Base-by-base conservation (phyloP, 1,140 invertebrate genomes). In the Forficula auricularia region DNA sequence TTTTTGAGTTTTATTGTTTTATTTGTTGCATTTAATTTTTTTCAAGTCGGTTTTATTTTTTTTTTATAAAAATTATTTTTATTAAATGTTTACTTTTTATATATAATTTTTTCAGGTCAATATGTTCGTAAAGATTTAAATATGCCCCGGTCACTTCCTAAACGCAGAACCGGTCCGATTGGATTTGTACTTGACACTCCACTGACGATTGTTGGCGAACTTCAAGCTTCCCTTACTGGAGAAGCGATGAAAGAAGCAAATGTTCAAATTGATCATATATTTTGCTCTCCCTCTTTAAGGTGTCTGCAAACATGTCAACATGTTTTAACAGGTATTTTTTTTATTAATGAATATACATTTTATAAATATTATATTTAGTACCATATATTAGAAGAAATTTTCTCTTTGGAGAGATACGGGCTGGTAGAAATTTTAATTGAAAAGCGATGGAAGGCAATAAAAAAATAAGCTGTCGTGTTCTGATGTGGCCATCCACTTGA, bases 301-400 rank as follows among this genome's bases (percentile, higher is more conserved):
- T 91, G 86, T 64, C 69, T 95, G n/a, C 83, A 94, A 62, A 95
- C 90, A 1, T 82, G 81, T 45, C 70, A 77, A 27, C 70, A 71
- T 51, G 64, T 87, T 33, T 59, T 79, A 18, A 61, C 64, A 58
- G 77, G 73, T 70, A 50, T 46, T 12, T n/a, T 14, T 16, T 42
- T 32, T 27, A 10, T 27, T 40, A 19, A 16, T 10, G 9, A 7
- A 31, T 2, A 19, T 14, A 19, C 18, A 27, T 22, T 20, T 40
- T 14, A 12, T 18, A 10, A 47, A 46, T 40, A 27, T 27, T 27
- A n/a, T n/a, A n/a, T n/a, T n/a, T n/a, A n/a, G n/a, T n/a, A n/a
- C n/a, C n/a, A n/a, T n/a, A n/a, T n/a, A n/a, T n/a, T n/a, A n/a
- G n/a, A n/a, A n/a, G n/a, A n/a, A n/a, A n/a, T n/a, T n/a, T n/a